Percentiles rank a stretch among this genome's conserved stretches.
Conservation (phyloP, 2,797 vertebrate species). For the Amblyopsis hoosieri region DNA sequence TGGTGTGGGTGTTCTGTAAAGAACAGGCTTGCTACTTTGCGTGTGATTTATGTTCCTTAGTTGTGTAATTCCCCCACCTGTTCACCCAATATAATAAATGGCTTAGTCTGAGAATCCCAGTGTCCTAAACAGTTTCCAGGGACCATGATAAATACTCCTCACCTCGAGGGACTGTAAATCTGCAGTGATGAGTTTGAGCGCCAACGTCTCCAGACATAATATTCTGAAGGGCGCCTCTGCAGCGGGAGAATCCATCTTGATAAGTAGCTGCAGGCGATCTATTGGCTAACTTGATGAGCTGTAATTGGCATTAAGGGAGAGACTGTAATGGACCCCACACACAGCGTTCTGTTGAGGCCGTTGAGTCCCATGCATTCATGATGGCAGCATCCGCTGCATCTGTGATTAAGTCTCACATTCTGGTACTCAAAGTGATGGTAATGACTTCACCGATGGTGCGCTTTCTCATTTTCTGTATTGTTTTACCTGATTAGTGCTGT, state of each 20-base stretch:
- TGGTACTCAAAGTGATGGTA: background rate
- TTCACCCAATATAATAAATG: constrained; percentile 31
- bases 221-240: constrained; percentile 21
- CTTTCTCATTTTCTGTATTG: background rate
- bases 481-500: background rate
- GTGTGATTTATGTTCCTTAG: constrained; percentile 48
- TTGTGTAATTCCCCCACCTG: constrained; percentile 18
- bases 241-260: constrained; percentile 48
- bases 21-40: constrained; percentile 21
- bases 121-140: constrained; percentile 19
- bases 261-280: constrained; percentile 29
- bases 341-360: constrained; percentile 1
- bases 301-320: constrained; percentile 48
- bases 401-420: background rate
- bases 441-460: background rate
- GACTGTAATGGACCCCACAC: constrained; percentile 29
- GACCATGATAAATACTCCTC: constrained; percentile 36
- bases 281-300: constrained; percentile 41
- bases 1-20: constrained; percentile 15
- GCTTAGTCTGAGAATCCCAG: constrained; percentile 30
- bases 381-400: background rate
- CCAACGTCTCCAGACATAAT: constrained; percentile 8
- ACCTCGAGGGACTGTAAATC: constrained; percentile 42
- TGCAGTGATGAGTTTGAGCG: background rate
- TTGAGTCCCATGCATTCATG: constrained; percentile 2